Evolutionary conservation across 2,888 invertebrate species (phyloP).

Genomic region (Eupelmus urozonus): DNA sequence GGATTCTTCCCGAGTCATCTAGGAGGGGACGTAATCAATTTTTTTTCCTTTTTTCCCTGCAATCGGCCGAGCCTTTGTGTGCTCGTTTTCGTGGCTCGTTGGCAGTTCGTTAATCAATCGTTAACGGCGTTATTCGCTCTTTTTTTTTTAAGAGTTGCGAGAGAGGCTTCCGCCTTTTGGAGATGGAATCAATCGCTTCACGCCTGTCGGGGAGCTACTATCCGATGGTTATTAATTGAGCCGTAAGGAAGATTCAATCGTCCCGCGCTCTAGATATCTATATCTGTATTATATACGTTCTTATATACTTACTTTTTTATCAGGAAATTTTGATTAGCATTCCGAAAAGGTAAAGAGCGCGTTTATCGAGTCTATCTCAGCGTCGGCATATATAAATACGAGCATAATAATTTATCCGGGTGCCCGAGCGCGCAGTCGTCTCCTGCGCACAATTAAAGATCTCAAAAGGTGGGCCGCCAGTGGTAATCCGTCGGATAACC

Average conservation of each 20-base stretch:
- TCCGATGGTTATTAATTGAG: not conserved
- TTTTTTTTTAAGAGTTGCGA: too few species aligned
- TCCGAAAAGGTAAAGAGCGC: too few species aligned
- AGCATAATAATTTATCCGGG: too few species aligned
- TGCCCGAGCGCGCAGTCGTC: too few species aligned
- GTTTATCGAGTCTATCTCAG: too few species aligned
- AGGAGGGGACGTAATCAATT: constrained; percentile 39
- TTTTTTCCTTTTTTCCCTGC: too few species aligned
- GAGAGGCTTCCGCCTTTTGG: too few species aligned
- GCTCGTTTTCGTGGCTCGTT: not conserved
- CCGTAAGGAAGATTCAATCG: not conserved
- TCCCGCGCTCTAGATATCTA: not conserved
- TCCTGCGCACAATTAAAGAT: constrained; percentile 25
- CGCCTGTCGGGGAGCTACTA: too few species aligned
- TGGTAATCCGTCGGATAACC: constrained; percentile 70
- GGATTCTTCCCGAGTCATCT: constrained; percentile 36
- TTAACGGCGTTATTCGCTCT: not conserved
- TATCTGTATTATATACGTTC: not conserved
- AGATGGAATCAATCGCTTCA: too few species aligned
- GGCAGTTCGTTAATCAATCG: not conserved
- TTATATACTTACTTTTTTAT: too few species aligned
- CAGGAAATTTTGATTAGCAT: too few species aligned
- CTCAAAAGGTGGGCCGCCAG: not conserved
- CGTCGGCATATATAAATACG: too few species aligned
- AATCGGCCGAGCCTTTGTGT: constrained; percentile 39